phyloP scores from a whole-genome alignment of 2,113 vertebrate genomes.

The Mandrillus leucophaeus region DNA sequence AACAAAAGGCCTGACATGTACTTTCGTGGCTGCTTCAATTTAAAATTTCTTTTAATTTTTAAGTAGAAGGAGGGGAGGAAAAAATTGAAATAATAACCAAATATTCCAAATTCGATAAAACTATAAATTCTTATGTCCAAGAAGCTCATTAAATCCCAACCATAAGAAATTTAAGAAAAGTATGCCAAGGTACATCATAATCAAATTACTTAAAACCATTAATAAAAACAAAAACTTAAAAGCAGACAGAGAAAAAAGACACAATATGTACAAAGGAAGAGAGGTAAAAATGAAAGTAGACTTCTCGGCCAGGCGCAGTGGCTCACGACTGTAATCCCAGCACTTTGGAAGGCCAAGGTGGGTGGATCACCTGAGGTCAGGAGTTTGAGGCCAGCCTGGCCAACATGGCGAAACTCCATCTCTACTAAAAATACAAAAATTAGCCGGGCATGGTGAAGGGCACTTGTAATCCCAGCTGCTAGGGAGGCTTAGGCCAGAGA shows the following conservation, averaged over 20 bases:
- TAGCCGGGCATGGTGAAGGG: no score
- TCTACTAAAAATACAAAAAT: no score
- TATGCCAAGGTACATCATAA: not conserved
- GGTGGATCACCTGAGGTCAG: no score
- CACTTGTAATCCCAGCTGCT: no score
- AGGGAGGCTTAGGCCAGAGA: no score
- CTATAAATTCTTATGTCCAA: not conserved
- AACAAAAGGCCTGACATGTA: constrained; percentile 5
- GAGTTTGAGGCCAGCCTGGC: no score
- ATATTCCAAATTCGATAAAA: constrained; percentile 10
- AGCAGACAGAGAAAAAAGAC: not conserved
- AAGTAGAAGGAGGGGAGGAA: not conserved
- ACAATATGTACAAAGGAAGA: not conserved
- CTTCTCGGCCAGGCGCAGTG: no score
- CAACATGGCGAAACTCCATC: no score
- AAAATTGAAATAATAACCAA: not conserved
- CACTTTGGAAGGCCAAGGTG: no score
- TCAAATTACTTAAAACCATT: not conserved
- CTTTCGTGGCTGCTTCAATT: not conserved
- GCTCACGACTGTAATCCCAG: no score
- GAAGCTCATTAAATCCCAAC: not conserved
- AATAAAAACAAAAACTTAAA: not conserved
- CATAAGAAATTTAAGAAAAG: not conserved
- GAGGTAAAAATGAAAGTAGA: not conserved
- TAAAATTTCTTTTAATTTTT: not conserved